phyloP scores from a whole-genome alignment of 2,888 invertebrate genomes.

The Tipula confusa region DNA sequence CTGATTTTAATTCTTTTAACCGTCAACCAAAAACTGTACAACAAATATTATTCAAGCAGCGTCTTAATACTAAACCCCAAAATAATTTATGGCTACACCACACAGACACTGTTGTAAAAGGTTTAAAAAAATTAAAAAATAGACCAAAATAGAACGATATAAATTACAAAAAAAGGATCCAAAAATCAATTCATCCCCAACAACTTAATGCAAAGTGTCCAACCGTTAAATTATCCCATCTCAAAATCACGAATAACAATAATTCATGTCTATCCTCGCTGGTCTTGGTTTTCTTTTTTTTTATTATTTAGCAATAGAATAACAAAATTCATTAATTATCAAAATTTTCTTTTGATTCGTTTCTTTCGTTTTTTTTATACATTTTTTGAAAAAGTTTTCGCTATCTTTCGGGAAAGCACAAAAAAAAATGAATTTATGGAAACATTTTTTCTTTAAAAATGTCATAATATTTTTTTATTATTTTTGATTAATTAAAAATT shows the following conservation, averaged over 20 bases:
- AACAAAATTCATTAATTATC: conserved; percentile 9
- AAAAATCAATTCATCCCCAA: not conserved
- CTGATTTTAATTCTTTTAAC: no score
- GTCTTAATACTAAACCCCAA: not conserved
- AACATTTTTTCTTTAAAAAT: not conserved
- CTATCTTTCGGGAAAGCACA: not conserved
- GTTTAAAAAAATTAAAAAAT: not conserved
- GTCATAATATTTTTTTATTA: not conserved
- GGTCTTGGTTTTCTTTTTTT: not conserved
- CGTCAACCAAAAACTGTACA: not conserved
- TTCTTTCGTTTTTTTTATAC: not conserved
- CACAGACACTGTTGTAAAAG: not conserved
- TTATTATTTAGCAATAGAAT: not conserved
- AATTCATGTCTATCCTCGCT: conserved; percentile 9
- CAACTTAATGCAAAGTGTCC: not conserved
- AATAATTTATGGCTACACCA: not conserved
- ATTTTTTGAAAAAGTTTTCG: not conserved
- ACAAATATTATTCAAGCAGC: not conserved
- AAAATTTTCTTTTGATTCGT: conserved; percentile 9
- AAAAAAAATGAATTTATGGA: not conserved
- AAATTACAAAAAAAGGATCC: not conserved
- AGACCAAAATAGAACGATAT: not conserved
- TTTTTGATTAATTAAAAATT: not conserved
- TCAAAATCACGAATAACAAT: conserved; percentile 9
- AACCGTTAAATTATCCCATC: conserved; percentile 25